Conservation (phyloP, 2,797 vertebrate species). For the Pseudocheirus occidentalis region DNA sequence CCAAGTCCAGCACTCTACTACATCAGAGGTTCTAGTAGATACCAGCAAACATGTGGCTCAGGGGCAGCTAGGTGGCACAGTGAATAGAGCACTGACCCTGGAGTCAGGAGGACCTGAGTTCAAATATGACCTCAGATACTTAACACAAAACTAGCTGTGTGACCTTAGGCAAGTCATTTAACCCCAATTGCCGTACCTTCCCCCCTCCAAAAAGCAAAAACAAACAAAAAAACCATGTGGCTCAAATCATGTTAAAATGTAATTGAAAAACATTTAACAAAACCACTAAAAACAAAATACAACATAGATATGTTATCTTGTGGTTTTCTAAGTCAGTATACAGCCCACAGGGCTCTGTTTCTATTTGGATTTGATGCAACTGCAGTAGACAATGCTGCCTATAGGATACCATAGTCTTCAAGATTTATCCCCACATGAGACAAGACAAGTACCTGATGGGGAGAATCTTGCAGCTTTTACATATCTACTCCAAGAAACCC, state of each 20-base stretch:
- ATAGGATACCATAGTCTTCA: slow-evolving; percentile 14
- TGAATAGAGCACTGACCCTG: no score
- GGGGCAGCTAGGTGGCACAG: no score
- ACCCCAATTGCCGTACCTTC: no score
- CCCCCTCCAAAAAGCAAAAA: no score
- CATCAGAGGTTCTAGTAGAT: neutral
- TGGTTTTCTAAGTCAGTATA: neutral
- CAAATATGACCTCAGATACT: no score
- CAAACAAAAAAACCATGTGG: neutral
- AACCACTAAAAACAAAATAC: neutral
- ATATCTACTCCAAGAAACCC: neutral
- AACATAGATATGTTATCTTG: neutral
- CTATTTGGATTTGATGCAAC: neutral
- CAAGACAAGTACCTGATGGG: no score
- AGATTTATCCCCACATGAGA: neutral
- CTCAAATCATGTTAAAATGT: neutral
- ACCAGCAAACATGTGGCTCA: neutral
- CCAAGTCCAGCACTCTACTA: neutral
- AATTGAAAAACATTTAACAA: neutral
- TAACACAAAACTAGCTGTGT: no score
- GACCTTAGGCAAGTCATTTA: no score
- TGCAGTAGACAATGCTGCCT: neutral
- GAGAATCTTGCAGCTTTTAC: neutral
- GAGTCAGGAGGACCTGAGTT: no score
- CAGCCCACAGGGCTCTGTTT: neutral